phyloP scores from a whole-genome alignment of 2,113 vertebrate species.

The Cyprinus carpio region DNA sequence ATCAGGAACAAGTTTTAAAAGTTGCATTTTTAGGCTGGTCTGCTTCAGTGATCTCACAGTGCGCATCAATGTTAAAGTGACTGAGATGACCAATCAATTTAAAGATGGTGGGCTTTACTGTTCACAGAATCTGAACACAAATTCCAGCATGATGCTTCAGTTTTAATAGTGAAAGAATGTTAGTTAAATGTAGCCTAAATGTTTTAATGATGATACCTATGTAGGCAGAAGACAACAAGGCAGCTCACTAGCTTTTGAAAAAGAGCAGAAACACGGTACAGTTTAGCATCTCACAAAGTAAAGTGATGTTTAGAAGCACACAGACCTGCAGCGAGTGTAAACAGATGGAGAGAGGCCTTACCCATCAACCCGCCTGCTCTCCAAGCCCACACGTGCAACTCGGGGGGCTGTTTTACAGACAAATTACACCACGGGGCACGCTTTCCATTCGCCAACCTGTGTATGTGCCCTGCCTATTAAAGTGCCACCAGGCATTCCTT shows the following conservation, averaged over 20 bases:
- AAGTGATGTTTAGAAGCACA: neutral
- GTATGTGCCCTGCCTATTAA: slow-evolving; percentile 76
- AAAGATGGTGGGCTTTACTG: neutral
- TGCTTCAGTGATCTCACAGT: neutral
- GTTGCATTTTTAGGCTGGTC: neutral
- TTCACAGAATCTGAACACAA: neutral
- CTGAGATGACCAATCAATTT: neutral
- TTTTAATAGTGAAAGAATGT: neutral
- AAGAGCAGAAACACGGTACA: neutral
- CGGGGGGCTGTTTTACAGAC: slow-evolving; percentile 76
- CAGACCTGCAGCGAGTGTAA: neutral
- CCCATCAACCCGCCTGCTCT: slow-evolving; percentile 71
- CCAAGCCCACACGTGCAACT: slow-evolving; percentile 57
- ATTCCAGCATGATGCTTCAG: neutral
- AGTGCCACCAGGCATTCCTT: slow-evolving; percentile 73
- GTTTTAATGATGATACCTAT: neutral
- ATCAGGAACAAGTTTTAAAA: neutral
- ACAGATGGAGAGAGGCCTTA: slow-evolving; percentile 55
- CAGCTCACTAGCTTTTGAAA: neutral
- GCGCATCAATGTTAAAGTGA: neutral
- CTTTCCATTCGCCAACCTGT: slow-evolving; percentile 72
- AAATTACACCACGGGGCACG: slow-evolving; percentile 72
- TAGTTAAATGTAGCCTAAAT: neutral
- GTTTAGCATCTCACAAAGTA: neutral
- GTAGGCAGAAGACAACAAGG: neutral